phyloP scores from a whole-genome alignment of 2,797 vertebrate species.

The Siniperca scherzeri region DNA sequence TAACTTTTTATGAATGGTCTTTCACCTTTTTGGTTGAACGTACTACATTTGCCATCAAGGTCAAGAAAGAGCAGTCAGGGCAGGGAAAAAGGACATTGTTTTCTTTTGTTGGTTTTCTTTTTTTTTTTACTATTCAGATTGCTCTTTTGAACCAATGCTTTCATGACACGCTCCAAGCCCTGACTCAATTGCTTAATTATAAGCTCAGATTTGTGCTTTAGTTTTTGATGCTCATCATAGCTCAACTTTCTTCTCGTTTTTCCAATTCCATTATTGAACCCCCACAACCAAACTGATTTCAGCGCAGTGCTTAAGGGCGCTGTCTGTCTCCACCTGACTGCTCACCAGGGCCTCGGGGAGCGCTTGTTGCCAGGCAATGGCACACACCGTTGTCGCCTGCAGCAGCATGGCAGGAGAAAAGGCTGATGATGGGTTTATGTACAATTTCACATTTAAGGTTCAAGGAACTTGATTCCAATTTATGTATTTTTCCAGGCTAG shows the following conservation, averaged over 20 bases:
- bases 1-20: background rate
- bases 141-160: background rate
- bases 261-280: constrained; percentile 30
- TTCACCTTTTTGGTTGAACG: background rate
- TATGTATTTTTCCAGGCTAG: constrained; percentile 13
- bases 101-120: constrained; percentile 11
- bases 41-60: background rate
- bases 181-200: background rate
- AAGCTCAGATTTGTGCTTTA: constrained; percentile 20
- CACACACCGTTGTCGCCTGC: constrained; percentile 63
- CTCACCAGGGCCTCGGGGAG: constrained; percentile 63
- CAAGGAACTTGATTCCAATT: constrained; percentile 13
- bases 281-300: constrained; percentile 39
- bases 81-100: background rate
- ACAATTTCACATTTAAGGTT: constrained; percentile 40
- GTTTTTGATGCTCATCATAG: background rate
- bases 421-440: constrained; percentile 44
- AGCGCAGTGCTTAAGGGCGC: constrained; percentile 47
- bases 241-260: constrained; percentile 16
- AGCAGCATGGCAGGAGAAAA: constrained; percentile 54
- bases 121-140: background rate
- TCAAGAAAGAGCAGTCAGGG: background rate
- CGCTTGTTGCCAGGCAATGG: constrained; percentile 79
- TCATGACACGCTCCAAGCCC: constrained; percentile 1
- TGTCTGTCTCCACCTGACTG: constrained; percentile 72